These are phyloP conservation scores for Alentia gelatinosa DNA, from an alignment of 2,888 invertebrate genomes.

Conservation along the genomic window DNA sequence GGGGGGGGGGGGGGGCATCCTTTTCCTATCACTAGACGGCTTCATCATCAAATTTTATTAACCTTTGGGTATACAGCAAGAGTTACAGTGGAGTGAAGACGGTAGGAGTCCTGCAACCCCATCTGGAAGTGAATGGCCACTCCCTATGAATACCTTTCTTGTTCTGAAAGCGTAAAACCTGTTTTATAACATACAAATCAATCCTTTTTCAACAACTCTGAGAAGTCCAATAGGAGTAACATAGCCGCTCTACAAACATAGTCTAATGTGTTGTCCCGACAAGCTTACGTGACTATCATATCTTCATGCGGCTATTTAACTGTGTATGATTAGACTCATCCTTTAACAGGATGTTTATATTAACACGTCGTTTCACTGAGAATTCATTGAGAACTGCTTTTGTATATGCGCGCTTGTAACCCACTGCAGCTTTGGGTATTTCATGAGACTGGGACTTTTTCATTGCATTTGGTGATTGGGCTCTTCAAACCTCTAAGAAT, in stretches of 20 bases:
- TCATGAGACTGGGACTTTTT: neutral
- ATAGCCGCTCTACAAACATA: neutral
- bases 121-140: neutral
- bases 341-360: neutral
- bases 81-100: no score
- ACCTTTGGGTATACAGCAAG: no score
- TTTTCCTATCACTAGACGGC: no score
- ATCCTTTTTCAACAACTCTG: no score
- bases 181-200: neutral
- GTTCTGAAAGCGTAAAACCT: neutral
- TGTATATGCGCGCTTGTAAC: slow-evolving; percentile 50
- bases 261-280: neutral
- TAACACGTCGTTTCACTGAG: neutral
- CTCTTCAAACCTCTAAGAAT: neutral
- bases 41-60: no score
- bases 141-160: neutral
- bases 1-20: no score
- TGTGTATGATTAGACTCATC: neutral
- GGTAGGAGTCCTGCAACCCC: no score
- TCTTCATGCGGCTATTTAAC: neutral
- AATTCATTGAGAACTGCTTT: slow-evolving; percentile 49
- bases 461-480: slow-evolving; percentile 28
- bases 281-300: slow-evolving; percentile 8
- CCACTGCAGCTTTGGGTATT: slow-evolving; percentile 35
- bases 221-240: no score